phyloP scores from a whole-genome alignment of 2,113 vertebrate genomes.

The Mobula hypostoma region DNA sequence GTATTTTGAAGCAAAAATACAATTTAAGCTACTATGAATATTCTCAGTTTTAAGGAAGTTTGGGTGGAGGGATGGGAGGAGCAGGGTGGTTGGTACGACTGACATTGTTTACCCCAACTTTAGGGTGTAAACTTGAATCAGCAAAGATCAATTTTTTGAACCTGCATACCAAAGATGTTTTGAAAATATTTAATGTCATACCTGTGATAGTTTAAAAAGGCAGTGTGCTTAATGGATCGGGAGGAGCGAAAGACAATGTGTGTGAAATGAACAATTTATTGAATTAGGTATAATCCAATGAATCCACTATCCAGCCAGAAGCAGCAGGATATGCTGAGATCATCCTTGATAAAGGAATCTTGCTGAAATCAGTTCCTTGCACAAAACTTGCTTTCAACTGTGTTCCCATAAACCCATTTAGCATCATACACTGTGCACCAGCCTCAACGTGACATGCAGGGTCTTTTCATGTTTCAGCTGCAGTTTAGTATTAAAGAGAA shows the following conservation, averaged over 20 bases:
- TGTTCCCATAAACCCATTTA: not conserved
- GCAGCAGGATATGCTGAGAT: not conserved
- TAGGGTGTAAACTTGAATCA: not conserved
- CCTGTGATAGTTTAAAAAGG: not conserved
- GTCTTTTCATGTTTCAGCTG: not conserved
- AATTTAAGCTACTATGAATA: not conserved
- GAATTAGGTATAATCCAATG: too few species aligned
- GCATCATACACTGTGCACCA: too few species aligned
- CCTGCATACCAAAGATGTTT: not conserved
- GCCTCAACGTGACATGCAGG: not conserved
- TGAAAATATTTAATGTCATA: not conserved
- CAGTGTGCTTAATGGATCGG: not conserved
- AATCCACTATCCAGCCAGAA: not conserved
- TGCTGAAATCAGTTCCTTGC: not conserved
- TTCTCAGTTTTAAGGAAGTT: not conserved
- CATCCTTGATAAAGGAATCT: not conserved
- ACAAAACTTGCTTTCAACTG: not conserved
- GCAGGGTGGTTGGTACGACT: too few species aligned
- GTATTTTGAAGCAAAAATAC: not conserved
- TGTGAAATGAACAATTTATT: not conserved
- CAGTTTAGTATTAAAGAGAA: not conserved
- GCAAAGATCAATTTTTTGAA: not conserved
- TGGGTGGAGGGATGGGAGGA: not conserved
- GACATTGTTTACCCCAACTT: not conserved
- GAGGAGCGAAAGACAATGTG: not conserved